Percentiles rank a stretch among this genome's conserved stretches.
These are phyloP conservation scores for Pan paniscus DNA, from an alignment of 2,113 vertebrate species.

Conservation along the genomic window DNA sequence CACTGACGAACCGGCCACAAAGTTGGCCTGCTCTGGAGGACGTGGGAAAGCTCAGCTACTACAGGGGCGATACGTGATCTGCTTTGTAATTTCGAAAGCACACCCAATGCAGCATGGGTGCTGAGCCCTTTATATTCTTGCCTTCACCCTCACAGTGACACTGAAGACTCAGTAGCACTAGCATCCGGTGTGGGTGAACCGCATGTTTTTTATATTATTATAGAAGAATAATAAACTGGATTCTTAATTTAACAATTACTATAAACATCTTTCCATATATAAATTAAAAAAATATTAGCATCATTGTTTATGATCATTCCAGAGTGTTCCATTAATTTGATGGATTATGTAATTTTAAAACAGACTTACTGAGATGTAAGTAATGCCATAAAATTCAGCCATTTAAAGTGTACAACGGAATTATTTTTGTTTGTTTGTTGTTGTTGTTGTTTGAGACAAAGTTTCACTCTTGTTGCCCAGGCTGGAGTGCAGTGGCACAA, in stretches of 20 bases:
- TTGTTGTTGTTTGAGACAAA: no score
- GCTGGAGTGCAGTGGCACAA: no score
- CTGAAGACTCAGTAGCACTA: fast-evolving
- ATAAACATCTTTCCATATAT: background rate
- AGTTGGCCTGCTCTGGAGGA: background rate
- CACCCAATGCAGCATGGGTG: fast-evolving
- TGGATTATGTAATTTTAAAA: background rate
- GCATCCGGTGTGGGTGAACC: background rate
- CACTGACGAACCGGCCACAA: background rate
- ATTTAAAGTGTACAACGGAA: background rate
- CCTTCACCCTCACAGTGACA: no score
- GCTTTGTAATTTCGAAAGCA: background rate
- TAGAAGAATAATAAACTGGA: no score
- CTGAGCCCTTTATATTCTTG: background rate
- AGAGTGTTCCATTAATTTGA: background rate
- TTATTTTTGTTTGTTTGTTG: no score
- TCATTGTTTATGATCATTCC: background rate
- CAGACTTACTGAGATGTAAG: background rate
- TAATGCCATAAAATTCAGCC: background rate
- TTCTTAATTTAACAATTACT: background rate
- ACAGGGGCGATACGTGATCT: fast-evolving
- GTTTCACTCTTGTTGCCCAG: no score
- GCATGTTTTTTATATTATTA: background rate
- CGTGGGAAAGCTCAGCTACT: background rate
- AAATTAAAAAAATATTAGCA: background rate